phyloP scores from a whole-genome alignment of 2,113 vertebrate genomes.

The Rana temporaria region DNA sequence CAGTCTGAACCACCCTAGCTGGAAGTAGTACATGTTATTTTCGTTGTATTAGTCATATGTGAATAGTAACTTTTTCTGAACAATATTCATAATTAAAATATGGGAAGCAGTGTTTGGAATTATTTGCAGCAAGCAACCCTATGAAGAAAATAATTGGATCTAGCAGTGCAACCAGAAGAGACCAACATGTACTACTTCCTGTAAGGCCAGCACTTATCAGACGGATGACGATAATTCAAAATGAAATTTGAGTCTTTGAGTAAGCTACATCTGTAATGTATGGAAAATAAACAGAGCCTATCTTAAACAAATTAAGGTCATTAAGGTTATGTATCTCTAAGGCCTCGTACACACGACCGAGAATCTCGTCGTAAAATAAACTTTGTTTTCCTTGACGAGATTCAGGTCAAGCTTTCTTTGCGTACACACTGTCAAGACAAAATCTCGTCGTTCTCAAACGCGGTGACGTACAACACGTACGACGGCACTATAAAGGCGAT shows the following conservation, averaged over 20 bases:
- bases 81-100: neutral
- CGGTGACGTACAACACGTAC: too few species aligned
- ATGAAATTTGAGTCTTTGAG: neutral
- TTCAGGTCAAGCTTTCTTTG: too few species aligned
- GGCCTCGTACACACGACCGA: too few species aligned
- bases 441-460: too few species aligned
- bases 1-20: too few species aligned
- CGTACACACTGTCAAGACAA: too few species aligned
- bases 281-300: conserved; percentile 23
- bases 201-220: neutral
- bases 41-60: neutral
- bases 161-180: neutral
- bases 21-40: neutral
- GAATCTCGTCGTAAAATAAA: too few species aligned
- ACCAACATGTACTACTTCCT: conserved; percentile 2
- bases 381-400: too few species aligned
- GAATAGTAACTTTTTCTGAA: neutral
- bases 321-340: too few species aligned
- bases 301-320: conserved; percentile 2
- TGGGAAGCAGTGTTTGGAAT: neutral
- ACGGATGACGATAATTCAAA: neutral
- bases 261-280: neutral
- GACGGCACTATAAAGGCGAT: too few species aligned
- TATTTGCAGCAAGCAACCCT: conserved; percentile 8
- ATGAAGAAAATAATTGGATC: conserved; percentile 17